These are phyloP conservation scores for Onychostoma macrolepis DNA, from an alignment of 2,113 vertebrate genomes.

Conservation along the genomic window DNA sequence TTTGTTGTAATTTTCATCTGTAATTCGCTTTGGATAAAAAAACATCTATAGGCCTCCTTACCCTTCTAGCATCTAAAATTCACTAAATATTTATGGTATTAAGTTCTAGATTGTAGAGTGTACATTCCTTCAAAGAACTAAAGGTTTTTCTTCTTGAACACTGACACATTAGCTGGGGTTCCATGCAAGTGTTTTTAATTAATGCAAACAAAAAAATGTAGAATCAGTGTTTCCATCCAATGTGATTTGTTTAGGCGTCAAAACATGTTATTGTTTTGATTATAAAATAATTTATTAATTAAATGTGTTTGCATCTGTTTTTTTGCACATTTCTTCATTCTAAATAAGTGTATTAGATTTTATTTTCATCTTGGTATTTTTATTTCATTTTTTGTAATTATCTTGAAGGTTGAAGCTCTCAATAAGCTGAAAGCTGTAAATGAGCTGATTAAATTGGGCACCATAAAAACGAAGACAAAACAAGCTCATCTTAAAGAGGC, in stretches of 20 bases:
- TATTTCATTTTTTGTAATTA: neutral
- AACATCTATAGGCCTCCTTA: neutral
- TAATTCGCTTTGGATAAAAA: neutral
- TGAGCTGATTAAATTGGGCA: conserved; percentile 92
- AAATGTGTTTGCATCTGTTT: neutral
- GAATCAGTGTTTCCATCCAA: neutral
- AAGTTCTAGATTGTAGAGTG: neutral
- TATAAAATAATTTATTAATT: neutral
- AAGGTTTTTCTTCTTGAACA: too few relatives aligned
- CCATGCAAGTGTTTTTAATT: too few relatives aligned
- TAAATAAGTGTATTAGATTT: neutral
- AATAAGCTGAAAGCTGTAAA: conserved; percentile 97
- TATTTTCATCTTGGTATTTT: neutral
- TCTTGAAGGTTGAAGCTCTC: conserved; percentile 90
- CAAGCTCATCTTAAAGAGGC: conserved; percentile 92
- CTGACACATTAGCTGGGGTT: too few relatives aligned
- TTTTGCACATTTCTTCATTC: neutral
- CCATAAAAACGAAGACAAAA: conserved; percentile 89
- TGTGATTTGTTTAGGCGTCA: neutral
- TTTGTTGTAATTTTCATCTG: neutral
- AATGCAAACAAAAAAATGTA: too few relatives aligned
- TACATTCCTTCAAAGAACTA: neutral
- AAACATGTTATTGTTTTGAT: neutral
- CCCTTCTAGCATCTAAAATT: neutral
- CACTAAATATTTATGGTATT: neutral